Conservation (phyloP, 2,797 vertebrate species). For the Todus mexicanus region DNA sequence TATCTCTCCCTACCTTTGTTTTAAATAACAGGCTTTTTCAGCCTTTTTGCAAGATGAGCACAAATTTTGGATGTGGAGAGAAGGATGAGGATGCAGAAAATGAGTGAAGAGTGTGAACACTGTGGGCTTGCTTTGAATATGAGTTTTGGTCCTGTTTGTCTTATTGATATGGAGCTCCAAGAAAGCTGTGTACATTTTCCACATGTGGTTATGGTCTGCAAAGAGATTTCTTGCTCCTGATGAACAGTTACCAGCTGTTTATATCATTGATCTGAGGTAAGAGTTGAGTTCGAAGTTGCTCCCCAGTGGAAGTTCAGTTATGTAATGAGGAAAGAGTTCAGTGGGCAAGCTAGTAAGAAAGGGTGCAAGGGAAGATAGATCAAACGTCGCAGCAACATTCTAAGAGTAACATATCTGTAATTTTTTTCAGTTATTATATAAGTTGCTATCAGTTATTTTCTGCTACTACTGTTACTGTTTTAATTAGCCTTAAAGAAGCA, state of each 20-base stretch:
- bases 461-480: not conserved
- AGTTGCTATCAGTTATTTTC: not conserved
- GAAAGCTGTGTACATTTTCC: not conserved
- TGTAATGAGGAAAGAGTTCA: not conserved
- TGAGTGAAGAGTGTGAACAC: not conserved
- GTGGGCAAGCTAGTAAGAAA: not conserved
- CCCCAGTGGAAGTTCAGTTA: not conserved
- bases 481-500: not conserved
- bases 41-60: not conserved
- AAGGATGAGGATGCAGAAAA: not conserved
- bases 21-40: not conserved
- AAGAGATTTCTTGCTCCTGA: not conserved
- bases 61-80: not conserved
- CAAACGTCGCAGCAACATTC: not conserved
- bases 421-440: not conserved
- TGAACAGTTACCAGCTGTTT: not conserved
- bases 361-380: not conserved
- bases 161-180: not conserved
- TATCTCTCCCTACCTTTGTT: not conserved
- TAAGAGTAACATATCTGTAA: not conserved
- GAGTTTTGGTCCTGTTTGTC: not conserved
- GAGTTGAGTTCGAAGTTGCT: not conserved
- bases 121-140: not conserved
- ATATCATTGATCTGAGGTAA: not conserved
- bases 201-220: rapidly evolving